A percentile compares a stretch with the other conserved stretches of the same genome.
These are phyloP conservation scores for Natrix natrix DNA, from an alignment of 2,797 vertebrate genomes.

Conservation along the genomic window DNA sequence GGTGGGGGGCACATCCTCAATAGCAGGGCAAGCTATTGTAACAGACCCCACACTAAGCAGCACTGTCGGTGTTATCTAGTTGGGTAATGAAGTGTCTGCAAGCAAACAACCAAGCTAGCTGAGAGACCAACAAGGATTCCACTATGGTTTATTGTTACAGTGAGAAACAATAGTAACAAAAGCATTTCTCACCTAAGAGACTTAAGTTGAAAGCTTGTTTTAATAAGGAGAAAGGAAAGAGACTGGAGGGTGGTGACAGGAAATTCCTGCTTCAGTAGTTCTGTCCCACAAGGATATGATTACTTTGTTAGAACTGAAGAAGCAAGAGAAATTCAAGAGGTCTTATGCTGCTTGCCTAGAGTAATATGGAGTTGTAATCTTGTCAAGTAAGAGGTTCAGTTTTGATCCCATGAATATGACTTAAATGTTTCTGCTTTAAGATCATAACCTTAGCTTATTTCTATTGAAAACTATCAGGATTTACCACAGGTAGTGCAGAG, in stretches of 20 bases:
- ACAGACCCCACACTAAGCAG: background rate
- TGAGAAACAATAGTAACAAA: background rate
- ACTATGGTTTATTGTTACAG: background rate
- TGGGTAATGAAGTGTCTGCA: background rate
- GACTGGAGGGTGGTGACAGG: background rate
- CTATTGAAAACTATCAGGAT: background rate
- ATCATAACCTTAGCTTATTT: background rate
- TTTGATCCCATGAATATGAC: background rate
- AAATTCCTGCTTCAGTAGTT: background rate
- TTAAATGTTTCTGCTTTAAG: background rate
- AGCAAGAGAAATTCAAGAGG: background rate
- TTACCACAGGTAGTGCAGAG: background rate
- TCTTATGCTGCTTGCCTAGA: background rate
- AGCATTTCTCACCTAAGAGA: background rate
- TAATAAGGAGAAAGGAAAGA: background rate
- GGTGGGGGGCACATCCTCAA: too few species aligned
- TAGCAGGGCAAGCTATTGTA: background rate
- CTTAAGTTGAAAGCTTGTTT: background rate
- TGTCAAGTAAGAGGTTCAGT: background rate
- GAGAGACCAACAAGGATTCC: background rate
- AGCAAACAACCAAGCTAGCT: background rate
- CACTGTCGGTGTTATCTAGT: background rate
- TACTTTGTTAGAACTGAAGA: background rate
- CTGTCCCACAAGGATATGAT: background rate
- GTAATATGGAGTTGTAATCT: background rate